Evolutionary conservation across 2,888 invertebrate genomes (phyloP).

Genomic region (Synergus laeviventris): DNA sequence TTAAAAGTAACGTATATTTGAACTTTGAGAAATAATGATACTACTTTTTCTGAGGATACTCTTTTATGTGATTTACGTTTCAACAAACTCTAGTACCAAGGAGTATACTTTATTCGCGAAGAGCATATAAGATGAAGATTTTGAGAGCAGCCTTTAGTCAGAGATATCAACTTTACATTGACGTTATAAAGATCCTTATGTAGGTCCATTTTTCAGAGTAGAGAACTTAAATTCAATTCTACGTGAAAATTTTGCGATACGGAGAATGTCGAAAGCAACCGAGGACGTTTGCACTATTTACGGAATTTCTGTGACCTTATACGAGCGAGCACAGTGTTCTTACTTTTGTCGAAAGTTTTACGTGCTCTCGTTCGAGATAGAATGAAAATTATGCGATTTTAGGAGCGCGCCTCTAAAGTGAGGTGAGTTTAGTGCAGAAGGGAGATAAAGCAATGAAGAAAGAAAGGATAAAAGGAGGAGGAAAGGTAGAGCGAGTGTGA

Average conservation of each 20-base stretch:
- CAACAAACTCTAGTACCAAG: background rate
- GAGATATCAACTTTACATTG: too few species aligned
- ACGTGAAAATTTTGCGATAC: background rate
- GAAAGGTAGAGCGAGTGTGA: conserved; percentile 36
- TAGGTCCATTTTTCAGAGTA: too few species aligned
- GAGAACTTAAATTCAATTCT: background rate
- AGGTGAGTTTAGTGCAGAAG: conserved; percentile 41
- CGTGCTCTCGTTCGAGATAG: conserved; percentile 25
- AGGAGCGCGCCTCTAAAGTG: conserved; percentile 37
- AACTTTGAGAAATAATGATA: background rate
- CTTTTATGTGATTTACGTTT: background rate
- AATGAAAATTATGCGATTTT: conserved; percentile 39
- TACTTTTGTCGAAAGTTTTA: conserved; percentile 43
- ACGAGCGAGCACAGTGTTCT: background rate
- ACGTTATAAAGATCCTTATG: too few species aligned
- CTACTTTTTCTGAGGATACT: background rate
- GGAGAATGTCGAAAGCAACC: background rate
- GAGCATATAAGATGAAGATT: background rate
- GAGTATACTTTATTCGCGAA: background rate
- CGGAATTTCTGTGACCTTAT: conserved; percentile 15
- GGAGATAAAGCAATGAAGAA: conserved; percentile 41
- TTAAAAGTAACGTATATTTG: background rate
- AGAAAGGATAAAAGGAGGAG: conserved; percentile 24
- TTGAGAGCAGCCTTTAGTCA: background rate
- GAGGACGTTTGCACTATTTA: background rate